Evolutionary conservation across 2,888 invertebrate species (phyloP), one percentile per base, ranked within the genome.

Genomic region (Macrosiphum euphorbiae): DNA sequence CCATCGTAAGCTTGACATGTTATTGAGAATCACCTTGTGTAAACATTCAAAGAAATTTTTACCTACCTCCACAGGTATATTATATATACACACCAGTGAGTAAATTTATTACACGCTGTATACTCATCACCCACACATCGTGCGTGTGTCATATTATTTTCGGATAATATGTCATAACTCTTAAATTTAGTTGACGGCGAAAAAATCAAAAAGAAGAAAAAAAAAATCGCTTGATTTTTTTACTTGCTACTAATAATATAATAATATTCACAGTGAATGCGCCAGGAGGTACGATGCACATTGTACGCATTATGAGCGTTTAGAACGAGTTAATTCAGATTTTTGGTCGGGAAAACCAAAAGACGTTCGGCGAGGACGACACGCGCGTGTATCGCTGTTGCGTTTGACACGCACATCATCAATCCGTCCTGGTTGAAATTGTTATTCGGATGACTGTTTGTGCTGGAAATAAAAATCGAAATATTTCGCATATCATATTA

Each of bases 341-440:
- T 87, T 61, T 78, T 35, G 13, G 11, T 61, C 35, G 50, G 28
- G 7, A 92, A 61, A 91, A 91, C 20, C 35, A 92, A 61, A 61
- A 67, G 35, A 61, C 47, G 24, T 58, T 28, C 35, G 41, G 13
- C 16, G 61, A 67, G 50, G 50, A 47, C 78, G 78, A 47, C 87
- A 92, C 50, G 87, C 87, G 87, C 35, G 35, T 78, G 35, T 35
- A 47, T 44, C 50, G 41, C 24, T 35, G 13, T 92, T 87, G 35
- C 87, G 67, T 61, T 87, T 35, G 92, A 67, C 67, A 92, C 87
- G 92, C 92, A 92, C 87, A 88, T 92, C 90, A 78, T 78, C 91
- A 58, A 26, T 86, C 58, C 85, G 91, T 91, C 91, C 41, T 50
- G 86, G 50, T 92, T 67, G 24, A 50, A 92, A 87, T 92, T 87